Conservation (phyloP, 1,140 invertebrate genomes). For the Andricus grossulariae region DNA sequence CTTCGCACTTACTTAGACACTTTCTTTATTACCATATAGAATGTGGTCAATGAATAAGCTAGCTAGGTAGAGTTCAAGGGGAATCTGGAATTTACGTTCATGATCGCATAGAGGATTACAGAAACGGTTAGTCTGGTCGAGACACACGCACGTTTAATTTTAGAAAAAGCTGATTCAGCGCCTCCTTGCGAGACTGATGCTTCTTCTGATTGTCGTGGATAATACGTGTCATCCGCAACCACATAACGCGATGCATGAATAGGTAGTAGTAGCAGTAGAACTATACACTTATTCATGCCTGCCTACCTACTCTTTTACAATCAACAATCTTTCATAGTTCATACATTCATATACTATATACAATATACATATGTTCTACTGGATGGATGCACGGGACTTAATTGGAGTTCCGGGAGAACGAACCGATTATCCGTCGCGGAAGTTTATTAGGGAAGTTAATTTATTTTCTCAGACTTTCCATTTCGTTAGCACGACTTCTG, state of each 20-base stretch:
- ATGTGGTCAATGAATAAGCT: slow-evolving; percentile 26
- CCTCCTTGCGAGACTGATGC: slow-evolving; percentile 5
- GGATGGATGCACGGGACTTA: slow-evolving; percentile 27
- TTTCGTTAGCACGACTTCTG: slow-evolving; percentile 29
- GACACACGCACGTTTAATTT: slow-evolving; percentile 29
- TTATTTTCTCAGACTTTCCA: slow-evolving; percentile 26
- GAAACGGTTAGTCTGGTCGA: slow-evolving; percentile 25
- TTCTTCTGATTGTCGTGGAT: slow-evolving; percentile 12
- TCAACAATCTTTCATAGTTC: no score
- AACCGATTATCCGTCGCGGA: slow-evolving; percentile 31
- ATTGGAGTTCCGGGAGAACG: slow-evolving; percentile 30
- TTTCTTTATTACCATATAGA: slow-evolving; percentile 27
- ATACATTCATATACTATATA: background rate
- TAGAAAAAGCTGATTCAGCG: slow-evolving; percentile 25
- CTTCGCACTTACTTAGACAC: slow-evolving; percentile 20
- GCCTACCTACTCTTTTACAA: no score
- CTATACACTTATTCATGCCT: no score
- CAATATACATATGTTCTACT: slow-evolving; percentile 5
- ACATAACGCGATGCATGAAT: background rate
- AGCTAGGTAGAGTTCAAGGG: slow-evolving; percentile 29
- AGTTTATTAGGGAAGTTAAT: slow-evolving; percentile 31
- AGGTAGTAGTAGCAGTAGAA: no score
- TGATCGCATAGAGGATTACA: slow-evolving; percentile 29
- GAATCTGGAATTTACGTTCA: slow-evolving; percentile 27
- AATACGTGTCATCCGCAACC: background rate